Evolutionary conservation across 2,888 invertebrate genomes (phyloP).

Genomic region (Rotaria socialis): DNA sequence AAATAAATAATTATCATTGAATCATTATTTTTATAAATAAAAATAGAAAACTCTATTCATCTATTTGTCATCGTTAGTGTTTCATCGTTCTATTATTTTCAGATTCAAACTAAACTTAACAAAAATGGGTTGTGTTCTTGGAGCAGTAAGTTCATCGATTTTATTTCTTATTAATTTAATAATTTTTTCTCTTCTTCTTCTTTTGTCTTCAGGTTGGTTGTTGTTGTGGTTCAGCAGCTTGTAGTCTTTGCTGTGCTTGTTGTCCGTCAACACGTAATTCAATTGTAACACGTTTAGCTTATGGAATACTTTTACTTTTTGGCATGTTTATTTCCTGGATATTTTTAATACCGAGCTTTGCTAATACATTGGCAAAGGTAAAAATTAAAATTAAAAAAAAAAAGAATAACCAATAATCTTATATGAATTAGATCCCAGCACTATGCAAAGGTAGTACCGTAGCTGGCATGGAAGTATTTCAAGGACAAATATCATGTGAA

Average conservation of each 20-base stretch:
- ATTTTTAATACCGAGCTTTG: slow-evolving; percentile 81
- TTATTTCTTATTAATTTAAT: not conserved
- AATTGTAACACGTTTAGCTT: slow-evolving; percentile 90
- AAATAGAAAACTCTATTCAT: too few species aligned
- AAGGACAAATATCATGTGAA: slow-evolving; percentile 66
- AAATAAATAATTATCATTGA: not conserved
- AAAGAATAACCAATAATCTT: not conserved
- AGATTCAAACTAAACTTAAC: not conserved
- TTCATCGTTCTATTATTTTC: not conserved
- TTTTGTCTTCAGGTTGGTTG: slow-evolving; percentile 61
- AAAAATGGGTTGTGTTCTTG: slow-evolving; percentile 25
- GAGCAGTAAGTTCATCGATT: not conserved
- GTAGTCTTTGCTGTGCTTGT: slow-evolving; percentile 90
- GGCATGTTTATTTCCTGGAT: slow-evolving; percentile 83
- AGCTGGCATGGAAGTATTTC: not conserved
- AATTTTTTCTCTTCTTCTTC: not conserved
- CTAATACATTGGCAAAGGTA: slow-evolving; percentile 55
- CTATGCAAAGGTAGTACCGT: not conserved
- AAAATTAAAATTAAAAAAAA: not conserved
- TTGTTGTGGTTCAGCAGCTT: slow-evolving; percentile 87
- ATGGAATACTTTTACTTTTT: slow-evolving; percentile 83
- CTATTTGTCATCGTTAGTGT: not conserved
- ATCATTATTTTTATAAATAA: not conserved
- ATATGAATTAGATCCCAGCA: not conserved
- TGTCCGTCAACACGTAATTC: slow-evolving; percentile 95